Conservation (phyloP, 2,113 vertebrate species). For the Calidris pugnax region DNA sequence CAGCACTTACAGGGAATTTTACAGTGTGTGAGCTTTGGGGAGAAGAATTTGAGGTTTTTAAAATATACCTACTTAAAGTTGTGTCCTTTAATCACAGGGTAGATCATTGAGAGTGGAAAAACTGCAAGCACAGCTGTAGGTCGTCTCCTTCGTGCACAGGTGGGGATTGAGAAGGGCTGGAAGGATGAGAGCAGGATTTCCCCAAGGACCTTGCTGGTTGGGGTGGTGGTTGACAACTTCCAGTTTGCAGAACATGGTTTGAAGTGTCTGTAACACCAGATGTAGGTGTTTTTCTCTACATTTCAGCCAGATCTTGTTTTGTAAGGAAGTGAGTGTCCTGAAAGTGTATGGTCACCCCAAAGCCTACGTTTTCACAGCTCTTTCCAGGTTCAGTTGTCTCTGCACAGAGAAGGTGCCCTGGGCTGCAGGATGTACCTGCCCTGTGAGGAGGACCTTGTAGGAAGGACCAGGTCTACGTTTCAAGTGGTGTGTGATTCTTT, state of each 20-base stretch:
- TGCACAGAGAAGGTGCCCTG: accelerated
- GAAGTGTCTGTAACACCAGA: accelerated
- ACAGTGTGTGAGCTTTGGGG: not conserved
- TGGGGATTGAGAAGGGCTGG: not conserved
- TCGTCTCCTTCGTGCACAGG: accelerated
- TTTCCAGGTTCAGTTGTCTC: not conserved
- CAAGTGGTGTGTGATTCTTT: not conserved
- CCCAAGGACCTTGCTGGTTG: not conserved
- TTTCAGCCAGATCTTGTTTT: not conserved
- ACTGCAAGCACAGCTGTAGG: no score
- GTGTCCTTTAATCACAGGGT: not conserved
- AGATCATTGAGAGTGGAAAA: accelerated
- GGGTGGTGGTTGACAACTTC: not conserved
- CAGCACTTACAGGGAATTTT: not conserved
- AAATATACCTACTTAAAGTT: not conserved
- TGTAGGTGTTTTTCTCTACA: accelerated
- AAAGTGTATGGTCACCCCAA: accelerated
- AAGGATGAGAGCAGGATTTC: accelerated
- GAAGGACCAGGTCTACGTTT: not conserved
- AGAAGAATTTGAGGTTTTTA: not conserved
- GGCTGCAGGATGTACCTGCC: not conserved
- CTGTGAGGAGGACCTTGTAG: accelerated
- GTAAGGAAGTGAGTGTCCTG: not conserved
- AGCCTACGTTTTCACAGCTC: accelerated
- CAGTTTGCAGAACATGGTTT: not conserved